Evolutionary conservation across 1,140 invertebrate species (phyloP).

Genomic region (Epicauta chinensis): DNA sequence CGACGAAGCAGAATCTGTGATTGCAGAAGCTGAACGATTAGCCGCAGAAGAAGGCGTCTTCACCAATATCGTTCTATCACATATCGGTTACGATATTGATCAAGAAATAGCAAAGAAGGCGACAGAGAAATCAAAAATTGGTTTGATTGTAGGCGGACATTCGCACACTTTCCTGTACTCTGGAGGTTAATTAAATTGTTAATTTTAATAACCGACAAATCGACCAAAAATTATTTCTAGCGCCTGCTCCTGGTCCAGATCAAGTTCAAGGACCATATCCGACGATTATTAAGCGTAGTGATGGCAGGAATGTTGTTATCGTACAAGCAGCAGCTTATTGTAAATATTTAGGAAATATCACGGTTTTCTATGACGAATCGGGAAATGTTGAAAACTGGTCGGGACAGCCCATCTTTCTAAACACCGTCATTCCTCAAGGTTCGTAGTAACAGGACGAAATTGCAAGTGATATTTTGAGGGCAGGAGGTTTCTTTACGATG

Average conservation of each 20-base stretch:
- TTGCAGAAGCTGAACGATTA: conserved; percentile 34
- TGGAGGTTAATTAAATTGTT: conserved; percentile 12
- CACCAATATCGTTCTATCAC: conserved; percentile 48
- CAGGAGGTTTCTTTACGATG: too few species aligned
- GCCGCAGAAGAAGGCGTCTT: conserved; percentile 36
- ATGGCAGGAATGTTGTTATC: conserved; percentile 56
- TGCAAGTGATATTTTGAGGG: too few species aligned
- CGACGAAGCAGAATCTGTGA: conserved; percentile 41
- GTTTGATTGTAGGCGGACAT: conserved; percentile 79
- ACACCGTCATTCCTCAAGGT: conserved; percentile 54
- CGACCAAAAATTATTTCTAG: neutral
- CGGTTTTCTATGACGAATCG: conserved; percentile 64
- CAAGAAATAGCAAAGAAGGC: conserved; percentile 57
- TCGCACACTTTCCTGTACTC: conserved; percentile 54
- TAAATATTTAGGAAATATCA: conserved; percentile 68
- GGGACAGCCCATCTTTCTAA: conserved; percentile 71
- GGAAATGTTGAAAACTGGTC: conserved; percentile 62
- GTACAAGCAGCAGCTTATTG: conserved; percentile 64
- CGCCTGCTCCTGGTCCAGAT: conserved; percentile 36
- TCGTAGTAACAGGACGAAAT: too few species aligned
- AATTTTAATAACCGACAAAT: too few species aligned
- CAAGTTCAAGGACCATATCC: conserved; percentile 50
- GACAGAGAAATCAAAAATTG: conserved; percentile 51
- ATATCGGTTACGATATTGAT: conserved; percentile 52
- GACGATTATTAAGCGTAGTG: conserved; percentile 31